Evolutionary conservation across 2,797 vertebrate species (phyloP).

Genomic region (Borostomias antarcticus): DNA sequence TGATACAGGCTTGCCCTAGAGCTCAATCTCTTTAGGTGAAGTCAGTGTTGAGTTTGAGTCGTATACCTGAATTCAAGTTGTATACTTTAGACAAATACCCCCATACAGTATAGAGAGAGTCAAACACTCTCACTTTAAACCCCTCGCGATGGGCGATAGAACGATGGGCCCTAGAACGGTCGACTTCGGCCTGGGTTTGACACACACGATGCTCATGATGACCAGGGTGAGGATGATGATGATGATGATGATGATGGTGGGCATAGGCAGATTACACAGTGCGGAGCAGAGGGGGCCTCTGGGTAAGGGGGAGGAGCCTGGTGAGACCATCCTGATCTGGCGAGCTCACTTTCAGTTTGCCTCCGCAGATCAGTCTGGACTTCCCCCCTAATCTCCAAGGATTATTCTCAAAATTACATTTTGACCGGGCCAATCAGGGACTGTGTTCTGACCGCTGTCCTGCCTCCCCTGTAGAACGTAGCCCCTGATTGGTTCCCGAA

Average conservation of each 20-base stretch:
- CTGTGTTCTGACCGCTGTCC: no score
- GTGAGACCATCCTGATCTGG: no score
- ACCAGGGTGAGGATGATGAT: conserved; percentile 34
- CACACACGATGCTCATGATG: conserved; percentile 17
- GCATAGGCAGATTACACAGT: conserved; percentile 34
- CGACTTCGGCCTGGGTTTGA: conserved; percentile 27
- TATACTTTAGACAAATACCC: conserved; percentile 3
- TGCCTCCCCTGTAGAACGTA: no score
- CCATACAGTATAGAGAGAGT: background rate
- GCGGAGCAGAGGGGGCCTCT: conserved; percentile 15
- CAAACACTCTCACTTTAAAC: conserved; percentile 13
- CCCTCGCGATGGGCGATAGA: background rate
- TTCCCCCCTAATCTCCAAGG: no score
- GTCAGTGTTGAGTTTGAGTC: background rate
- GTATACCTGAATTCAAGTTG: no score
- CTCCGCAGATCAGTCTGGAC: no score
- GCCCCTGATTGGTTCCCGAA: no score
- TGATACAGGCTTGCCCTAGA: conserved; percentile 32
- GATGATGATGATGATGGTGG: conserved; percentile 34
- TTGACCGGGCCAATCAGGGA: no score
- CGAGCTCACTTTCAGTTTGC: no score
- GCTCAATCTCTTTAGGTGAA: conserved; percentile 21
- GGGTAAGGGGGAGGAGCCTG: conserved; percentile 22
- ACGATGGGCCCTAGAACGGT: background rate
- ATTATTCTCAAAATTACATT: no score